Base-by-base conservation (phyloP, 2,797 vertebrate species). In the Todus mexicanus region DNA sequence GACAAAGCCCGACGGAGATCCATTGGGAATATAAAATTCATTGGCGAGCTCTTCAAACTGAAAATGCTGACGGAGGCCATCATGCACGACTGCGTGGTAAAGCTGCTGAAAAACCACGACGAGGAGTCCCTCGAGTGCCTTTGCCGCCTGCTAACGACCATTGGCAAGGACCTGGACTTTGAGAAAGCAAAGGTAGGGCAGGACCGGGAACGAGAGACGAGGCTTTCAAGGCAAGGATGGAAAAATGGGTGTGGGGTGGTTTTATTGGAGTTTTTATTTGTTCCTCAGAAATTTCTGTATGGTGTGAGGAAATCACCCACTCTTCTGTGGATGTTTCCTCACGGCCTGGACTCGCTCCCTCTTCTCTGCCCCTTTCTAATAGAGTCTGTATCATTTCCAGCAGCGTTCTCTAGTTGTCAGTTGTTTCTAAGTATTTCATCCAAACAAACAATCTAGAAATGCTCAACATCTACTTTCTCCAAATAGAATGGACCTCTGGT, bases 51-150 rank as follows among this genome's bases (percentile, higher is more conserved):
- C 26, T 99, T 99, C 96, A 99, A 99, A 91, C 98, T 99, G 31
- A 99, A 99, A 97, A 99, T 99, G 99, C 93, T 99, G 96, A 99
- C 99, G 0, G 99, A 99, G 93, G 98, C 99, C 92, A 99, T 99
- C 97, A 99, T 99, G 99, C 99, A 99, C 1, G 99, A 99, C 97
- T 99, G 99, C 2, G 98, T 99, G 87, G 99, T 99, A 35, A 99
- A 99, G 97, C 98, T 99, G 95, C 98, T 99, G 15, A 99, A 99
- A 94, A 99, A 99, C 98, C 99, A 99, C 0, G 99, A 99, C 2
- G 97, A 99, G 82, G 99, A 99, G 91, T 99, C 99, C 57, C 95
- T 99, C 7, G 99, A 99, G 98, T 99, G 99, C 93, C 98, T 99
- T 60, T 99, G 99, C 96, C 98, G 99, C 93, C 98, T 99, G 78